phyloP scores from a whole-genome alignment of 2,888 invertebrate species.

The Hirtodrosophila cameraria region DNA sequence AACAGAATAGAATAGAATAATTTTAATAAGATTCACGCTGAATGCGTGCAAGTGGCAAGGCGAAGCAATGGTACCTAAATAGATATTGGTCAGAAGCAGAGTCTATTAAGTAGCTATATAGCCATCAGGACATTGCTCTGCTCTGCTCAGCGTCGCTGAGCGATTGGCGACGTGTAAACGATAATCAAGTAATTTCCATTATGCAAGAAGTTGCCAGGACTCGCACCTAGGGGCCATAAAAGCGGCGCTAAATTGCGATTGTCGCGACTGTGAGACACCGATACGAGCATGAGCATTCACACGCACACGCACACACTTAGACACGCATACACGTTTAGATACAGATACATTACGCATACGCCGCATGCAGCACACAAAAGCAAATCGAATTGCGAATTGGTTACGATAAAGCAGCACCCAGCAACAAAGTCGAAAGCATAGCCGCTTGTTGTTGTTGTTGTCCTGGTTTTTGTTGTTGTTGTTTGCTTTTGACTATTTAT shows the following conservation, averaged over 20 bases:
- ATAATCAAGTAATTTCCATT: constrained; percentile 79
- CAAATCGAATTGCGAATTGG: constrained; percentile 78
- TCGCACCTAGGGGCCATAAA: constrained; percentile 65
- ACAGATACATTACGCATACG: constrained; percentile 75
- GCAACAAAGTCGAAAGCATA: constrained; percentile 55
- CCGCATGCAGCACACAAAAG: constrained; percentile 71
- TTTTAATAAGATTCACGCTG: constrained; percentile 57
- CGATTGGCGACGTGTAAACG: constrained; percentile 79
- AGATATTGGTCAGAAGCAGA: constrained; percentile 28
- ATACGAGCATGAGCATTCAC: constrained; percentile 30
- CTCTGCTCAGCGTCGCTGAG: constrained; percentile 40
- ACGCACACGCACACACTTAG: constrained; percentile 14
- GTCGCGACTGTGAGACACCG: constrained; percentile 67
- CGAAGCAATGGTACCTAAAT: background rate
- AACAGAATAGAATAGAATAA: no score
- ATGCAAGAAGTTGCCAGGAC: constrained; percentile 49
- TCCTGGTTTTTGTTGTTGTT: constrained; percentile 14
- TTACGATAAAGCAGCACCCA: constrained; percentile 69
- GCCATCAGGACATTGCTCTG: no score
- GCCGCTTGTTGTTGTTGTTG: constrained; percentile 9
- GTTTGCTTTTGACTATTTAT: constrained; percentile 72
- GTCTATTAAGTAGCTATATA: constrained; percentile 51
- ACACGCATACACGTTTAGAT: constrained; percentile 25
- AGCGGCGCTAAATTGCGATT: constrained; percentile 74
- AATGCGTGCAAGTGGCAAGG: constrained; percentile 7